Evolutionary conservation across 2,113 vertebrate species (phyloP).

Genomic region (Andinoacara biseriatus): DNA sequence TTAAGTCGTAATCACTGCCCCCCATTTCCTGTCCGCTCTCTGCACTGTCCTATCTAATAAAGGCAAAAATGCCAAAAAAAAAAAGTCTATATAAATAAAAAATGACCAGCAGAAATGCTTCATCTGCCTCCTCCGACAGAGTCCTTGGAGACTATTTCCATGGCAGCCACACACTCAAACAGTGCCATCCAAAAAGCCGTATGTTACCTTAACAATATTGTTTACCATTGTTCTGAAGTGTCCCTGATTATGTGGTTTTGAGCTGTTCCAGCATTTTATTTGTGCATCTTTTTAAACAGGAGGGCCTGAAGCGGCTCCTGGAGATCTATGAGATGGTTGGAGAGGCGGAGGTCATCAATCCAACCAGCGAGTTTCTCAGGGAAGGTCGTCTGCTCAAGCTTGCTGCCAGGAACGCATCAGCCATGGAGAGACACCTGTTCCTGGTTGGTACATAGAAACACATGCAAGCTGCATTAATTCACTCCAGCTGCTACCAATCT

Average conservation of each 20-base stretch:
- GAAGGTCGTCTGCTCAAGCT: constrained; percentile 94
- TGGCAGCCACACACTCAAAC: constrained; percentile 93
- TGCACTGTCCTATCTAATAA: not conserved
- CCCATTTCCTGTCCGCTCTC: not conserved
- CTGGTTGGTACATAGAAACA: constrained; percentile 74
- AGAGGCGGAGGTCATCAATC: constrained; percentile 93
- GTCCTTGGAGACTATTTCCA: constrained; percentile 92
- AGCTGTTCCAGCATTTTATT: not conserved
- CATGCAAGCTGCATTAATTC: not conserved
- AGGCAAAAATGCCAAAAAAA: not conserved
- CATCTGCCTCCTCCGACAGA: constrained; percentile 74
- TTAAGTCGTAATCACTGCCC: not conserved
- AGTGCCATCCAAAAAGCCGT: constrained; percentile 93
- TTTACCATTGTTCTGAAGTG: not conserved
- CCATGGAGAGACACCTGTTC: constrained; percentile 92
- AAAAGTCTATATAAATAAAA: not conserved
- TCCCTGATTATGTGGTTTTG: not conserved
- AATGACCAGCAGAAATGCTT: not conserved
- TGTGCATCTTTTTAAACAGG: constrained; percentile 70
- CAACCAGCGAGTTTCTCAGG: constrained; percentile 91
- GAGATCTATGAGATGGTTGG: constrained; percentile 95
- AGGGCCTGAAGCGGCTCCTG: constrained; percentile 89
- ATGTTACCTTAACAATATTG: constrained; percentile 50
- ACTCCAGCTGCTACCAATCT: not conserved
- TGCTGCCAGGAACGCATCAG: constrained; percentile 90